phyloP scores from a whole-genome alignment of 2,797 vertebrate genomes.

The Halcyon chelicuti region DNA sequence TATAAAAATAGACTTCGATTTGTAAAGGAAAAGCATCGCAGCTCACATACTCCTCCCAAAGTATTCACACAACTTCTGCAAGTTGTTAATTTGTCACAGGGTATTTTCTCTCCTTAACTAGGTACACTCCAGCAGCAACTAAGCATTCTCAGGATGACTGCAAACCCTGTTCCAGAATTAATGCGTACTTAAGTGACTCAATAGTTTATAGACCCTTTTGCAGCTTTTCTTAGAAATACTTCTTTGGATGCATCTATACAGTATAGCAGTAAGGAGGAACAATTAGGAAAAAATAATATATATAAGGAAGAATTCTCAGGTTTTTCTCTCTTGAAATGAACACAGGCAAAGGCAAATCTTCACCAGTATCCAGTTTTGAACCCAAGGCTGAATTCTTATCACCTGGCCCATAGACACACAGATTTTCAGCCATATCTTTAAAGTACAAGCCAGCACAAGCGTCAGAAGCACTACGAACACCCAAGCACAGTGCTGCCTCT shows the following conservation, averaged over 20 bases:
- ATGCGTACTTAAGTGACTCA: accelerated
- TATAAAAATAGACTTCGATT: conserved; percentile 11
- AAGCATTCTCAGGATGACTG: neutral
- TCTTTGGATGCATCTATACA: neutral
- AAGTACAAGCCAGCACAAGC: neutral
- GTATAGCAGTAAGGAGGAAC: neutral
- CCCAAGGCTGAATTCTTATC: neutral
- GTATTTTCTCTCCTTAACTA: neutral
- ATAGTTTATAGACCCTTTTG: neutral
- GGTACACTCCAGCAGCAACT: neutral
- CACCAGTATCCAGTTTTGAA: neutral
- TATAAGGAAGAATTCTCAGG: neutral
- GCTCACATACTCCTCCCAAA: neutral
- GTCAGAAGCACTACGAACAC: neutral
- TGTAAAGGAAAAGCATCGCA: neutral
- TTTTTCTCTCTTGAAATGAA: neutral
- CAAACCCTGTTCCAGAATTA: neutral
- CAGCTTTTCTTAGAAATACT: neutral
- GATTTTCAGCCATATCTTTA: neutral
- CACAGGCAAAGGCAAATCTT: neutral
- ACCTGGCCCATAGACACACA: neutral
- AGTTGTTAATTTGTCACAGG: neutral
- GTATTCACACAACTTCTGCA: neutral
- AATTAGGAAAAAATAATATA: neutral
- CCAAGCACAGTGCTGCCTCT: neutral